phyloP scores from a whole-genome alignment of 1,140 invertebrate species.

The Aphelinus certus region DNA sequence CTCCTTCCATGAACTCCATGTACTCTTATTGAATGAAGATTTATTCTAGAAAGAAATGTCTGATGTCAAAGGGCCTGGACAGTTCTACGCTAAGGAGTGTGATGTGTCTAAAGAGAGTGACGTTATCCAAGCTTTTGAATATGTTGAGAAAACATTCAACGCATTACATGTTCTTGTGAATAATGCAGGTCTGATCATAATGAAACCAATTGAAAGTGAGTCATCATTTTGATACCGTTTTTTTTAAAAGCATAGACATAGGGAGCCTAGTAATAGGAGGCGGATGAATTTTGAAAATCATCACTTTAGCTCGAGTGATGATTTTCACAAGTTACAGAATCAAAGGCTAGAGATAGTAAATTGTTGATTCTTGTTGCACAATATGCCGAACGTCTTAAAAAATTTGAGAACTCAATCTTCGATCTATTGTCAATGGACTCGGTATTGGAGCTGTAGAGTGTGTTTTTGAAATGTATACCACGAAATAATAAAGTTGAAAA shows the following conservation, averaged over 20 bases:
- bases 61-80: conserved; percentile 45
- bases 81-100: conserved; percentile 63
- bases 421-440: no score
- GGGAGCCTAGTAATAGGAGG: conserved; percentile 8
- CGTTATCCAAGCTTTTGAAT: conserved; percentile 69
- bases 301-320: not conserved
- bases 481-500: no score
- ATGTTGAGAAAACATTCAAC: conserved; percentile 67
- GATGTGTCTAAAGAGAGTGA: conserved; percentile 71
- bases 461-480: no score
- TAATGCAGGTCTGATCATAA: conserved; percentile 70
- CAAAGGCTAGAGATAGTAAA: no score
- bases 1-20: no score
- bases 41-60: conserved; percentile 9
- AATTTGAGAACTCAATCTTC: no score
- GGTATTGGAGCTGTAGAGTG: no score
- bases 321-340: no score
- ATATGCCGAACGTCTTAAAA: no score
- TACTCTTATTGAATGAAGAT: no score
- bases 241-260: conserved; percentile 19
- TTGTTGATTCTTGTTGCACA: no score
- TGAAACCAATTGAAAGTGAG: conserved; percentile 54
- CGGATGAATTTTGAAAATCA: not conserved
- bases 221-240: not conserved
- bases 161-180: conserved; percentile 74